Percentiles rank a stretch among this genome's conserved stretches.
phyloP scores from a whole-genome alignment of 2,113 vertebrate genomes.

The Synodontis membranacea region DNA sequence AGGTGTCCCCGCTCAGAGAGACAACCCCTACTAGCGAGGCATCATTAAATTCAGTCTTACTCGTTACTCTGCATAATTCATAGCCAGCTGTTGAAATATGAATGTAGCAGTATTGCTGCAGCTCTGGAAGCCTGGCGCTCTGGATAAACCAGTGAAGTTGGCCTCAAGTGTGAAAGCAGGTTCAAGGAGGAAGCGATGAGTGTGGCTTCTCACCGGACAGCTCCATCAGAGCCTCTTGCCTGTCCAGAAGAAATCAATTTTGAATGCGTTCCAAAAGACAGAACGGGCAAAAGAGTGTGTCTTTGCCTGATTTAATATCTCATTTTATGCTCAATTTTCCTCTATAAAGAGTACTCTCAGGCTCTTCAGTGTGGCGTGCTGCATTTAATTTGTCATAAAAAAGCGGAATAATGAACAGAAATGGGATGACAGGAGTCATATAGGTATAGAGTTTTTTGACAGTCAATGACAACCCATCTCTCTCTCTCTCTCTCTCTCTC shows the following conservation, averaged over 20 bases:
- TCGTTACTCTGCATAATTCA: conserved; percentile 91
- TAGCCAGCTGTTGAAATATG: conserved; percentile 86
- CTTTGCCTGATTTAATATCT: conserved; percentile 56
- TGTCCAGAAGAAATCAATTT: conserved; percentile 62
- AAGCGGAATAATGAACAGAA: conserved; percentile 36
- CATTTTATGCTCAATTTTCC: conserved; percentile 50
- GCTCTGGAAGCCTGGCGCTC: conserved; percentile 61
- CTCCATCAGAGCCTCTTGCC: conserved; percentile 54
- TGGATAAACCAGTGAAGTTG: conserved; percentile 58
- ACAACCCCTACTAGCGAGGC: conserved; percentile 72
- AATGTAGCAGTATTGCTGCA: conserved; percentile 78
- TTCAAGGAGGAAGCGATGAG: conserved; percentile 56
- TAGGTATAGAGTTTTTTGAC: conserved; percentile 6
- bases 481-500: not conserved
- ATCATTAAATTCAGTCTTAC: conserved; percentile 90
- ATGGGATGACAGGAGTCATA: conserved; percentile 17
- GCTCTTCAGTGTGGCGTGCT: not conserved
- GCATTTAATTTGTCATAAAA: conserved; percentile 34
- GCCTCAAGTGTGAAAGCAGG: conserved; percentile 54
- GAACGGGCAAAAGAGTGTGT: conserved; percentile 43
- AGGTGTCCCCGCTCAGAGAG: conserved; percentile 76
- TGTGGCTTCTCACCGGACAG: conserved; percentile 33
- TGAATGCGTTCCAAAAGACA: conserved; percentile 53
- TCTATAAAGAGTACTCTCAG: conserved; percentile 26
- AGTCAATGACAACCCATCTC: conserved; percentile 12